Base-by-base conservation (phyloP, 2,113 vertebrate species). In the Orthonyx spaldingii region DNA sequence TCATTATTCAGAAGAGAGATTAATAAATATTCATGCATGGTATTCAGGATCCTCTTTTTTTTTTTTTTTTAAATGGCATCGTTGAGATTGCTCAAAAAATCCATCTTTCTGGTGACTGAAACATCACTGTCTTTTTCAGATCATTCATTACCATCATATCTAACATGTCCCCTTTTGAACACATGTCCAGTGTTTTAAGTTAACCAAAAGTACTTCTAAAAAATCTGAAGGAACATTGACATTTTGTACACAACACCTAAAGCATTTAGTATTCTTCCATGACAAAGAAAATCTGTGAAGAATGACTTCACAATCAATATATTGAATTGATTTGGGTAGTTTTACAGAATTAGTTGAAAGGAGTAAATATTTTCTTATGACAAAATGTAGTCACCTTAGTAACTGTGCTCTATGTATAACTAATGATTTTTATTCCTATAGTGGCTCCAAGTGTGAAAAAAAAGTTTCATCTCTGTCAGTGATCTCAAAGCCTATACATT, bases 101-200 rank as follows among this genome's bases (percentile, higher is more conserved):
- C 56, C 4, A 32, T 61, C 4, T 33, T 61, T 59, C 46, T 69
- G 20, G 6, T 86, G n/a, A 53, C 11, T 30, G 70, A 39, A 70
- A 39, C 22, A 17, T 12, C 26, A 41, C 1, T 49, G 10, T 50
- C 20, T 74, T 63, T 76, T 80, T 57, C 50, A 86, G n/a, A 35
- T 46, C 16, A 24, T 64, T 47, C 23, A 41, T 70, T 63, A 47
- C 37, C 10, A 15, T 6, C 13, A 5, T 33, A 14, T 53, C 13
- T 33, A 68, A 49, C 2, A 4, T 6, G 6, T 50, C 14, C 10
- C 3, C 63, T 76, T 35, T 64, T 3, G 5, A 72, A 47, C 32
- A 39, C 3, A 0, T 6, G 2, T 37, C 13, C 16, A 27, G 35
- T n/a, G 2, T 8, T 79, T 46, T 42, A 57, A 16, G 26, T 28